Evolutionary conservation across 1,140 invertebrate genomes (phyloP).

Genomic region (Daktulosphaira vitifoliae): DNA sequence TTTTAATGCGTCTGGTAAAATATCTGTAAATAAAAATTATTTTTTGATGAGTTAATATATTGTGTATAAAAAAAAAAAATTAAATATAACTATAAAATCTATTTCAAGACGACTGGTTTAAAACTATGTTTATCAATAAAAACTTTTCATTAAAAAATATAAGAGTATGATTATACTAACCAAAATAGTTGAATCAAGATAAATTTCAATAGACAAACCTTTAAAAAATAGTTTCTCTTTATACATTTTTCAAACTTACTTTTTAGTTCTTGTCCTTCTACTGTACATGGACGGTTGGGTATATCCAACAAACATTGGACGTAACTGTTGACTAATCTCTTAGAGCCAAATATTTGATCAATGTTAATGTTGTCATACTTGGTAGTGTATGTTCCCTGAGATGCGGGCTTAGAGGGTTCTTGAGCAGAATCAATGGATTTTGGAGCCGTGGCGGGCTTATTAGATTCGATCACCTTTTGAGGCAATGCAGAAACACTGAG

Average conservation of each 20-base stretch:
- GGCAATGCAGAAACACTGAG: too few relatives aligned
- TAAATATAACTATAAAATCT: too few relatives aligned
- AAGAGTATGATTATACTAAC: too few relatives aligned
- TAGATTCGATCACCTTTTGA: too few relatives aligned
- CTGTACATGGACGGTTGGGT: conserved; percentile 48
- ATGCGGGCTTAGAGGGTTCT: not conserved
- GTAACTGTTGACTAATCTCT: conserved; percentile 47
- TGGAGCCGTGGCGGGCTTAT: not conserved
- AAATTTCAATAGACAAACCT: too few relatives aligned
- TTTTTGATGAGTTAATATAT: not conserved
- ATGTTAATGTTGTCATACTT: conserved; percentile 51
- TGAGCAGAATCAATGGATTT: too few relatives aligned
- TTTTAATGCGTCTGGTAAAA: conserved; percentile 49
- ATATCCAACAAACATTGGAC: conserved; percentile 49
- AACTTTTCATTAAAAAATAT: too few relatives aligned
- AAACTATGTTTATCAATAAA: too few relatives aligned
- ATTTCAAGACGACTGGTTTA: too few relatives aligned
- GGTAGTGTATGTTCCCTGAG: conserved; percentile 43
- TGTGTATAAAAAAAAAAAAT: too few relatives aligned
- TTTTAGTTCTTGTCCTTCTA: conserved; percentile 48
- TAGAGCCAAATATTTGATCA: conserved; percentile 46
- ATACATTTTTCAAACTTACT: conserved; percentile 43
- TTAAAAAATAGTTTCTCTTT: too few relatives aligned
- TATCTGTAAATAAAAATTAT: conserved; percentile 25
- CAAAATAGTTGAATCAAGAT: too few relatives aligned